Conservation (phyloP, 1,140 invertebrate genomes). For the Helicorthomorpha holstii region DNA sequence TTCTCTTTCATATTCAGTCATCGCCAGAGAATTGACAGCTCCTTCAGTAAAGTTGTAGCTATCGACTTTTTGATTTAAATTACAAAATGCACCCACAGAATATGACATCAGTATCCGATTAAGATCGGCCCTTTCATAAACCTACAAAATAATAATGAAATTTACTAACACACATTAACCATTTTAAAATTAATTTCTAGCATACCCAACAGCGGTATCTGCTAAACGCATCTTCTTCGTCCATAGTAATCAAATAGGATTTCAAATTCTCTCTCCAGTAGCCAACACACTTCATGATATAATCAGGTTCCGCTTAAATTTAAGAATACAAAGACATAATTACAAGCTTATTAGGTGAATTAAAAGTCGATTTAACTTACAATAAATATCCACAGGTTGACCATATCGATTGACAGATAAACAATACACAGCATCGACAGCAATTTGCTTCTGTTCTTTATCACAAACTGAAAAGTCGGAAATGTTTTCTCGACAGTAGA, state of each 20-base stretch:
- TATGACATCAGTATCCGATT: slow-evolving; percentile 78
- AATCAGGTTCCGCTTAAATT: slow-evolving; percentile 71
- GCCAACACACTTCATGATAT: slow-evolving; percentile 91
- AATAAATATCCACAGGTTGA: slow-evolving; percentile 82
- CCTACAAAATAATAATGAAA: slow-evolving; percentile 21
- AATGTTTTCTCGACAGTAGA: slow-evolving; percentile 83
- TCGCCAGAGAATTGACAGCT: slow-evolving; percentile 70
- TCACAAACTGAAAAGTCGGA: slow-evolving; percentile 89
- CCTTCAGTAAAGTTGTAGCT: slow-evolving; percentile 76
- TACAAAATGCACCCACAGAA: slow-evolving; percentile 77
- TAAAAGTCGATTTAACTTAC: slow-evolving; percentile 25
- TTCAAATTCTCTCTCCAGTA: slow-evolving; percentile 97
- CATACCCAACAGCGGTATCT: slow-evolving; percentile 90
- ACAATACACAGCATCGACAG: slow-evolving; percentile 88
- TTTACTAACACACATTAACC: background rate
- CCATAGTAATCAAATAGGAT: slow-evolving; percentile 91
- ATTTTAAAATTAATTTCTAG: slow-evolving; percentile 9
- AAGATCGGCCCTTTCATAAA: slow-evolving; percentile 86
- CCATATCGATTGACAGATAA: slow-evolving; percentile 88
- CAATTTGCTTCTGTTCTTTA: slow-evolving; percentile 79
- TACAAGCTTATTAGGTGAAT: background rate
- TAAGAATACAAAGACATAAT: slow-evolving; percentile 1
- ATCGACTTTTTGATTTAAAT: slow-evolving; percentile 71
- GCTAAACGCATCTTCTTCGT: slow-evolving; percentile 86
- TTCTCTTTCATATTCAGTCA: slow-evolving; percentile 83